Evolutionary conservation across 2,113 vertebrate genomes (phyloP).

Genomic region (Nycticorax nycticorax): DNA sequence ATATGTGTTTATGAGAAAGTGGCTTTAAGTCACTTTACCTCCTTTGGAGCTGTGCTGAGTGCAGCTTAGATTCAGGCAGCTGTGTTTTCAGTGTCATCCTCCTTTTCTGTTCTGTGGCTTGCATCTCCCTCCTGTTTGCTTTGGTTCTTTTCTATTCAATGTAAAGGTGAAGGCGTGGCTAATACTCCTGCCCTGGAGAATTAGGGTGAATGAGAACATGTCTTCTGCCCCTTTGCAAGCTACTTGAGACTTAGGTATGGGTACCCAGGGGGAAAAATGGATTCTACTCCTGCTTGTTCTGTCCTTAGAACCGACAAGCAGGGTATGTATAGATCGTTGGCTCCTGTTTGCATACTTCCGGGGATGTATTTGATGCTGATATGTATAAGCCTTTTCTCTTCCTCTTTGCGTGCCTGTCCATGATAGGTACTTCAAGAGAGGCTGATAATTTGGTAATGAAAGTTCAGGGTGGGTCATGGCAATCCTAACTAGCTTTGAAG

Average conservation of each 20-base stretch:
- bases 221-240: neutral
- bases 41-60: neutral
- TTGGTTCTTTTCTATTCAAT: neutral
- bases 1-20: neutral
- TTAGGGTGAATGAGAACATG: neutral
- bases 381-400: neutral
- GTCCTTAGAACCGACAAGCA: neutral
- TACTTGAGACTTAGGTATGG: neutral
- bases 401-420: neutral
- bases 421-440: neutral
- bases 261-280: neutral
- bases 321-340: neutral
- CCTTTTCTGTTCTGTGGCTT: neutral
- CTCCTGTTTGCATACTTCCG: neutral
- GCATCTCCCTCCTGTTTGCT: neutral
- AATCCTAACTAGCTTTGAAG: neutral
- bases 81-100: neutral
- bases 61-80: neutral
- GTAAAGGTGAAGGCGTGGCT: neutral
- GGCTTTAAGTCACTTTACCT: slow-evolving; percentile 15
- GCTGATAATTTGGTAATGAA: neutral
- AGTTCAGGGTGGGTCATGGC: neutral
- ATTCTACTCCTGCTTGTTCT: neutral
- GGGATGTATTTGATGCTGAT: neutral
- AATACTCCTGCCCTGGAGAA: neutral